A percentile compares a stretch with the other conserved stretches of the same genome.
phyloP scores from a whole-genome alignment of 2,888 invertebrate genomes.

The Stratiomys singularior region DNA sequence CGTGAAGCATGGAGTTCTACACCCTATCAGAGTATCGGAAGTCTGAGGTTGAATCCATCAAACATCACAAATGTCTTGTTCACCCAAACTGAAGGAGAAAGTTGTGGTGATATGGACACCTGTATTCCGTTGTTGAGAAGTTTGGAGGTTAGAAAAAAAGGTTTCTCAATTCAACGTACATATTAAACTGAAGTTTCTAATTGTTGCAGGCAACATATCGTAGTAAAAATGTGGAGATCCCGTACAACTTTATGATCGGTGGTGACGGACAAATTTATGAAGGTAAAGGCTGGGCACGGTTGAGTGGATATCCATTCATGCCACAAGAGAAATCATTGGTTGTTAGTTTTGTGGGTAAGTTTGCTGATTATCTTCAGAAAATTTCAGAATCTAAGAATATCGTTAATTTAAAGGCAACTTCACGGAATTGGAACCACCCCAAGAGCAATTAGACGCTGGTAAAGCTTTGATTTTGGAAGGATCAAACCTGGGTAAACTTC shows the following conservation, averaged over 20 bases:
- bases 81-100: conserved; percentile 65
- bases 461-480: conserved; percentile 59
- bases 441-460: conserved; percentile 54
- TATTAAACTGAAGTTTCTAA: conserved; percentile 6
- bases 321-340: conserved; percentile 60
- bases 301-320: conserved; percentile 58
- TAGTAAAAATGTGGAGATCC: conserved; percentile 56
- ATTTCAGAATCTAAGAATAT: neutral
- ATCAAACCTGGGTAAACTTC: conserved; percentile 56
- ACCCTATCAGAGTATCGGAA: conserved; percentile 46
- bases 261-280: conserved; percentile 67
- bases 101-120: conserved; percentile 60
- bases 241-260: conserved; percentile 68
- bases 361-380: neutral
- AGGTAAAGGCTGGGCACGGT: conserved; percentile 66
- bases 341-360: conserved; percentile 66
- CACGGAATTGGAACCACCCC: conserved; percentile 54
- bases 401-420: conserved; percentile 57
- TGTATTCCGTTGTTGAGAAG: conserved; percentile 62
- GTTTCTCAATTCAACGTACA: neutral
- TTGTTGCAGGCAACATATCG: conserved; percentile 19
- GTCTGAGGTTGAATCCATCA: conserved; percentile 53
- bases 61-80: conserved; percentile 63
- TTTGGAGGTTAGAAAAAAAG: conserved; percentile 63
- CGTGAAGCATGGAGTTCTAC: conserved; percentile 59